phyloP scores from a whole-genome alignment of 2,888 invertebrate species.

The Myopa tessellatipennis region DNA sequence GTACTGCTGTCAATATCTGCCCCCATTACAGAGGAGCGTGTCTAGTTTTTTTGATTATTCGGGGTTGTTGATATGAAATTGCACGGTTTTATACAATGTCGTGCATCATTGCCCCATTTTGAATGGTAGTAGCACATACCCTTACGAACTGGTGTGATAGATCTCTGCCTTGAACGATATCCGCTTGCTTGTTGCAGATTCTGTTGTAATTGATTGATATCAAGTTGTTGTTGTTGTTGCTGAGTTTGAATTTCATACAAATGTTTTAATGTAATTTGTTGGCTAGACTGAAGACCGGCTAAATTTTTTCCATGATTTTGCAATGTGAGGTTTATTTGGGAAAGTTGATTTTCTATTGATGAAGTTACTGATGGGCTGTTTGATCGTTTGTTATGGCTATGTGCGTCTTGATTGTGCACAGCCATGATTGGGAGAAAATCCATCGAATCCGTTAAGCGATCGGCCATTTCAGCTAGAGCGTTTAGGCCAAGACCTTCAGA shows the following conservation, averaged over 20 bases:
- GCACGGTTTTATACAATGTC: background rate
- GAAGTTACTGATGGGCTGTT: no score
- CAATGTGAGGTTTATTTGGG: background rate
- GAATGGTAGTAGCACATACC: background rate
- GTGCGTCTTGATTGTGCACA: background rate
- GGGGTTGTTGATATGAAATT: background rate
- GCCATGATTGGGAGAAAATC: background rate
- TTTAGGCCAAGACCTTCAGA: no score
- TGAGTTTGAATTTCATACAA: background rate
- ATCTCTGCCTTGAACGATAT: background rate
- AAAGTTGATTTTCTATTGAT: no score
- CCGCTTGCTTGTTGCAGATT: background rate
- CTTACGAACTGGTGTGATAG: background rate
- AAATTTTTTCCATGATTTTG: background rate
- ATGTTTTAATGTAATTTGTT: background rate
- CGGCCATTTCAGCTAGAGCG: background rate
- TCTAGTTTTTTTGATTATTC: background rate
- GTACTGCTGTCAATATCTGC: background rate
- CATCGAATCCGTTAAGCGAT: background rate
- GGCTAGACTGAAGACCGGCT: background rate
- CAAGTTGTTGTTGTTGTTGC: background rate
- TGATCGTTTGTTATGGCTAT: no score
- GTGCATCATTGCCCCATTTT: background rate
- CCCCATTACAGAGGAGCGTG: background rate
- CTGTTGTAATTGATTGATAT: background rate